Percentiles rank a stretch among this genome's conserved stretches.
Conservation (phyloP, 2,888 invertebrate genomes). For the Noctua pronuba region DNA sequence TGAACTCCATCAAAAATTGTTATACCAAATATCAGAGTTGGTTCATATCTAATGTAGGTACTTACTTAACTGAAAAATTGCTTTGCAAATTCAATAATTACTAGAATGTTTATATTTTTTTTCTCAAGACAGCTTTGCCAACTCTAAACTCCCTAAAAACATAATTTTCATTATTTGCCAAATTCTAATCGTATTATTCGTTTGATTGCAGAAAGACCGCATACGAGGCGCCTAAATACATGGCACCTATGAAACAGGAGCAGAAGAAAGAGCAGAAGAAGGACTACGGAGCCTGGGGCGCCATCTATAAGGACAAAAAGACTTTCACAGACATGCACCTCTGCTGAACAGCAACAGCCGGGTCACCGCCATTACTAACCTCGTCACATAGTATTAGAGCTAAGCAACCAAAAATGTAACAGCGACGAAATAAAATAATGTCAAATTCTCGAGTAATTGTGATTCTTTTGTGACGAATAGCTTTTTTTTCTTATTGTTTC, state of each 20-base stretch:
- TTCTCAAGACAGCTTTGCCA: neutral
- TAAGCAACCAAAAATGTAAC: constrained; percentile 72
- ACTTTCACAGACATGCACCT: constrained; percentile 93
- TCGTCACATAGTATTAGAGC: constrained; percentile 74
- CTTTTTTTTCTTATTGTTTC: constrained; percentile 63
- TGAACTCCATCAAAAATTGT: neutral
- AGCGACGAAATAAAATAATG: constrained; percentile 67
- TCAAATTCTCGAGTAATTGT: constrained; percentile 61
- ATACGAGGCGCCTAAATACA: constrained; percentile 77
- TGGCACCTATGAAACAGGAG: constrained; percentile 81
- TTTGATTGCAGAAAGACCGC: constrained; percentile 78
- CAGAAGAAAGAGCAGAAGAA: constrained; percentile 86
- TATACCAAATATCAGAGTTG: neutral
- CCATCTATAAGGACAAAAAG: constrained; percentile 93
- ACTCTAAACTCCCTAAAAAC: neutral
- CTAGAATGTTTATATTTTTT: too few relatives aligned
- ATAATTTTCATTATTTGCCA: neutral
- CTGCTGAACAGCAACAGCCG: constrained; percentile 85
- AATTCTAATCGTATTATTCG: constrained; percentile 12
- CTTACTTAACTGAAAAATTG: neutral
- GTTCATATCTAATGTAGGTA: neutral
- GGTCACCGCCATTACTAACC: constrained; percentile 72
- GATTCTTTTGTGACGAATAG: constrained; percentile 72
- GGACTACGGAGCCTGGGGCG: constrained; percentile 93
- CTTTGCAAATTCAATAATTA: neutral